These are phyloP conservation scores for Enteromius paludinosus DNA, from an alignment of 2,797 vertebrate genomes.

Conservation along the genomic window DNA sequence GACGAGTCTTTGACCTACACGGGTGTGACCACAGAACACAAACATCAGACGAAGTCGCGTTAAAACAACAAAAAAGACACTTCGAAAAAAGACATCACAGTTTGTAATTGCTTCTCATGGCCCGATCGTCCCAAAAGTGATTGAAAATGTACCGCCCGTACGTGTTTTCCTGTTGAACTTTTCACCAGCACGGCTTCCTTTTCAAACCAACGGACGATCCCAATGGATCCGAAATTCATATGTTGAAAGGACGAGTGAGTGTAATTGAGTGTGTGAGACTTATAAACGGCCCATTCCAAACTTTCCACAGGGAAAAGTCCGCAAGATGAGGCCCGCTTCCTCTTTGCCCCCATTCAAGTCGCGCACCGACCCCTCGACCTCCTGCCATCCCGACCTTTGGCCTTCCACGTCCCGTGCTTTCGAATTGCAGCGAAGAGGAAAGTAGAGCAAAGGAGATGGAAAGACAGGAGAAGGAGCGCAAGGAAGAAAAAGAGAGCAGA, in stretches of 20 bases:
- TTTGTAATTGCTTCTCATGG: constrained; percentile 51
- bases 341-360: constrained; percentile 71
- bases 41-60: constrained; percentile 8
- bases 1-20: constrained; percentile 28
- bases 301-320: constrained; percentile 67
- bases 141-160: constrained; percentile 65
- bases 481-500: constrained; percentile 49
- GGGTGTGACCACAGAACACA: constrained; percentile 34
- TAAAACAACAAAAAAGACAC: constrained; percentile 35
- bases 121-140: constrained; percentile 25
- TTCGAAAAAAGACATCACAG: constrained; percentile 1
- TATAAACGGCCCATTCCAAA: constrained; percentile 44
- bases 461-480: constrained; percentile 16
- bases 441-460: constrained; percentile 39
- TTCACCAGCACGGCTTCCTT: constrained; percentile 44
- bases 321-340: constrained; percentile 72
- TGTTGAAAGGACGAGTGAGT: constrained; percentile 55
- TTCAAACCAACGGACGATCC: constrained; percentile 55
- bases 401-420: constrained; percentile 66
- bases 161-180: constrained; percentile 40
- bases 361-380: constrained; percentile 69
- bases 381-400: constrained; percentile 65
- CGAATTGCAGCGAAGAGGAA: constrained; percentile 49
- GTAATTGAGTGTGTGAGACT: constrained; percentile 49
- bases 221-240: constrained; percentile 45